These are phyloP conservation scores for Eupithecia subfuscata DNA, from an alignment of 2,888 invertebrate genomes.

Conservation along the genomic window DNA sequence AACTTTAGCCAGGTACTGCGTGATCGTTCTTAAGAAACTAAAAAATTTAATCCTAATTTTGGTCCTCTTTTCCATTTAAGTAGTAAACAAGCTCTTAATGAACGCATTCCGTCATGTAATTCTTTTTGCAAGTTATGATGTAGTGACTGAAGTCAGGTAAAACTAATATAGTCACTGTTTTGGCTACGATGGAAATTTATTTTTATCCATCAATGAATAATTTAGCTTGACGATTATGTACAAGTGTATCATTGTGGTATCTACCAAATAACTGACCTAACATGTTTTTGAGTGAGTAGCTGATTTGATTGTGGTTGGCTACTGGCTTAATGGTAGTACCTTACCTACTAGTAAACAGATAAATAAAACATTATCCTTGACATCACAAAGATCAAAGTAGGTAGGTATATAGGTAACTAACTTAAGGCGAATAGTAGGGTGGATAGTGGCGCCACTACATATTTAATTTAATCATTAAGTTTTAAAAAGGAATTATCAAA, in stretches of 20 bases:
- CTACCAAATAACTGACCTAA: background rate
- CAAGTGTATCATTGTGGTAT: background rate
- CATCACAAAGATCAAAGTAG: background rate
- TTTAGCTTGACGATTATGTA: background rate
- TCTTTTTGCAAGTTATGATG: background rate
- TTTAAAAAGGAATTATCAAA: too few species aligned
- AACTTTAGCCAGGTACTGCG: background rate
- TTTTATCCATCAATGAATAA: background rate
- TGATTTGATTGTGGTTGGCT: background rate
- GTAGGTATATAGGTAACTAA: too few species aligned
- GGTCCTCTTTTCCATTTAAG: too few species aligned
- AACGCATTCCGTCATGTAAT: background rate
- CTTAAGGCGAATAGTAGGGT: too few species aligned
- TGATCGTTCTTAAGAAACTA: too few species aligned
- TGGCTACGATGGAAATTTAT: background rate
- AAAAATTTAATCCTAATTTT: too few species aligned
- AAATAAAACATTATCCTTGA: background rate
- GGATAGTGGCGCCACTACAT: too few species aligned
- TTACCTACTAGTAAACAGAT: background rate
- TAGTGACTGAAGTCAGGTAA: background rate
- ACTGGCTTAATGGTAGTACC: background rate
- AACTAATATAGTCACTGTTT: background rate
- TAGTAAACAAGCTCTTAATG: too few species aligned
- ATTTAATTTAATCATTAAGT: too few species aligned
- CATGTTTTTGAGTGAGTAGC: background rate